A percentile compares a stretch with the other conserved stretches of the same genome.
phyloP scores from a whole-genome alignment of 2,797 vertebrate species.

The Sparus aurata region DNA sequence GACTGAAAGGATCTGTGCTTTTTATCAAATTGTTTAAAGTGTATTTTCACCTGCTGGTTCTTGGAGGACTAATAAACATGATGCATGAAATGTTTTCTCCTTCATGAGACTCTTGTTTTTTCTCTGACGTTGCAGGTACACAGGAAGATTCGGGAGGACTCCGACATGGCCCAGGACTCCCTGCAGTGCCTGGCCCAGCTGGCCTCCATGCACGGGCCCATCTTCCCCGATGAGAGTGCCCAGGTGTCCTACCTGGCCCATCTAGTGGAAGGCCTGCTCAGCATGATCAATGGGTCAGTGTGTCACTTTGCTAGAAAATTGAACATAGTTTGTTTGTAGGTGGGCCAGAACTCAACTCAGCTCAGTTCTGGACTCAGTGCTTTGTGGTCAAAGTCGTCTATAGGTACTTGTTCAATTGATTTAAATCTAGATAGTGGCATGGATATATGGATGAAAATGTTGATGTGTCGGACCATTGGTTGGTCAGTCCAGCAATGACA shows the following conservation, averaged over 20 bases:
- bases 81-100: neutral
- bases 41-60: neutral
- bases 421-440: too few relatives aligned
- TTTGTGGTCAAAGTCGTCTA: neutral
- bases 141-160: slow-evolving; percentile 98
- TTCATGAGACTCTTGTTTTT: neutral
- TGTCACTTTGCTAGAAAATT: neutral
- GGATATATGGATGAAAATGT: neutral
- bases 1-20: slow-evolving; percentile 13
- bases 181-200: slow-evolving; percentile 98
- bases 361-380: neutral
- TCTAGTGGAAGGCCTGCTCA: slow-evolving; percentile 97
- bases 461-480: neutral
- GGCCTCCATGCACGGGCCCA: slow-evolving; percentile 96
- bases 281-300: slow-evolving; percentile 98
- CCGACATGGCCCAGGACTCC: slow-evolving; percentile 99
- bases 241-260: slow-evolving; percentile 98
- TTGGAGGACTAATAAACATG: neutral
- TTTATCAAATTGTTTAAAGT: slow-evolving; percentile 1
- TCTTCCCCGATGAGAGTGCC: slow-evolving; percentile 97
- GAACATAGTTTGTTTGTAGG: neutral
- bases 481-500: neutral
- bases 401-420: neutral
- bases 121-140: slow-evolving; percentile 90
- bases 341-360: neutral